Evolutionary conservation across 1,140 invertebrate genomes (phyloP).

Genomic region (Coptotermes formosanus): DNA sequence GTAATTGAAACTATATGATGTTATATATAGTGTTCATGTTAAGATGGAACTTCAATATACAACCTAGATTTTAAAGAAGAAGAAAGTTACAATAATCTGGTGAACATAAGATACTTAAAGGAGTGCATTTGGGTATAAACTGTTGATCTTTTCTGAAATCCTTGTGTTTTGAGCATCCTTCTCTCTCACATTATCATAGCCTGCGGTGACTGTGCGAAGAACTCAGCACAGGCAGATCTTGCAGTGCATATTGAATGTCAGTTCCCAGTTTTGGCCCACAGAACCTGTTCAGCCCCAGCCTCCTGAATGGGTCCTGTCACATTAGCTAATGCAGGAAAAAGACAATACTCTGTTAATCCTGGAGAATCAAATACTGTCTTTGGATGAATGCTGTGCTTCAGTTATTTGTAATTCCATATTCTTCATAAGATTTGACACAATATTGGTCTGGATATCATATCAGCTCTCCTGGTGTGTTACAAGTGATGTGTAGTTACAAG

Average conservation of each 20-base stretch:
- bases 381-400: neutral
- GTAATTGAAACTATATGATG: too few relatives aligned
- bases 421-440: neutral
- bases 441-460: neutral
- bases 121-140: too few relatives aligned
- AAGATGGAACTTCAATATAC: too few relatives aligned
- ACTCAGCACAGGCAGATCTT: too few relatives aligned
- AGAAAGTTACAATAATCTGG: too few relatives aligned
- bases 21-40: too few relatives aligned
- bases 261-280: neutral
- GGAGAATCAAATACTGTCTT: neutral
- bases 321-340: neutral
- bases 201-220: too few relatives aligned
- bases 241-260: neutral
- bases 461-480: neutral
- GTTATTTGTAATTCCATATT: constrained; percentile 5
- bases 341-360: neutral
- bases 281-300: neutral
- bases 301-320: constrained; percentile 5
- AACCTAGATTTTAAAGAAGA: too few relatives aligned
- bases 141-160: too few relatives aligned
- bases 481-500: neutral
- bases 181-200: too few relatives aligned
- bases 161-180: too few relatives aligned
- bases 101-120: too few relatives aligned